Evolutionary conservation across 2,888 invertebrate species (phyloP).

Genomic region (Anaspis maculata): DNA sequence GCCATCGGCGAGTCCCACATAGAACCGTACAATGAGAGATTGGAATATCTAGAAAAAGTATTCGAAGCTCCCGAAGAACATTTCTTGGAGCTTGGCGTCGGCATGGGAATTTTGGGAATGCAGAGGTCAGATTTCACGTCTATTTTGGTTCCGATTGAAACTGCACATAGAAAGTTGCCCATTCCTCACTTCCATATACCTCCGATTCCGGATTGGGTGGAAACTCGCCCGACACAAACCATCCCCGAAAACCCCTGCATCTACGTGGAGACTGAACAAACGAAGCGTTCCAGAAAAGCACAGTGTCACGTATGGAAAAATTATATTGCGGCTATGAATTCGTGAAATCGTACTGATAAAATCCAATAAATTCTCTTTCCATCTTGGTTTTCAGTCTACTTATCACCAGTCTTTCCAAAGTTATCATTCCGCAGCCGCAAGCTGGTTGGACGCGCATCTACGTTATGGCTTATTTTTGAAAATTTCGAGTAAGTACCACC

Average conservation of each 20-base stretch:
- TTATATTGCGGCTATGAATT: slow-evolving; percentile 3
- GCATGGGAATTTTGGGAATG: slow-evolving; percentile 54
- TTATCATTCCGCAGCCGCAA: too few species aligned
- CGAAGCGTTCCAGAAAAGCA: slow-evolving; percentile 19
- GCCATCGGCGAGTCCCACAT: slow-evolving; percentile 44
- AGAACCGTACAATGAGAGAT: slow-evolving; percentile 39
- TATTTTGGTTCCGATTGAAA: slow-evolving; percentile 42
- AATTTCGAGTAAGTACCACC: too few species aligned
- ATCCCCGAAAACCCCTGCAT: slow-evolving; percentile 24
- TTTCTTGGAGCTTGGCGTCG: slow-evolving; percentile 41
- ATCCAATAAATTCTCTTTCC: too few species aligned
- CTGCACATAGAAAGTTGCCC: slow-evolving; percentile 20
- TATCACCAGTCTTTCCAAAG: too few species aligned
- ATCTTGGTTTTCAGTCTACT: too few species aligned
- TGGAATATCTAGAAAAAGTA: slow-evolving; percentile 47
- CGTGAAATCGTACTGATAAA: too few species aligned
- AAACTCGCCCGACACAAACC: too few species aligned
- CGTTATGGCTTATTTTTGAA: too few species aligned
- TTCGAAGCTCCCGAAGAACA: slow-evolving; percentile 50
- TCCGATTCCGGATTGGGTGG: too few species aligned
- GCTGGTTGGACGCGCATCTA: too few species aligned
- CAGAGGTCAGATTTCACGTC: slow-evolving; percentile 49
- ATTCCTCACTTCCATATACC: slow-evolving; percentile 7
- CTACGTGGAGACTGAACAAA: slow-evolving; percentile 25
- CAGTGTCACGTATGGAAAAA: slow-evolving; percentile 22